Conservation (phyloP, 2,797 vertebrate genomes). For the Pygocentrus nattereri region DNA sequence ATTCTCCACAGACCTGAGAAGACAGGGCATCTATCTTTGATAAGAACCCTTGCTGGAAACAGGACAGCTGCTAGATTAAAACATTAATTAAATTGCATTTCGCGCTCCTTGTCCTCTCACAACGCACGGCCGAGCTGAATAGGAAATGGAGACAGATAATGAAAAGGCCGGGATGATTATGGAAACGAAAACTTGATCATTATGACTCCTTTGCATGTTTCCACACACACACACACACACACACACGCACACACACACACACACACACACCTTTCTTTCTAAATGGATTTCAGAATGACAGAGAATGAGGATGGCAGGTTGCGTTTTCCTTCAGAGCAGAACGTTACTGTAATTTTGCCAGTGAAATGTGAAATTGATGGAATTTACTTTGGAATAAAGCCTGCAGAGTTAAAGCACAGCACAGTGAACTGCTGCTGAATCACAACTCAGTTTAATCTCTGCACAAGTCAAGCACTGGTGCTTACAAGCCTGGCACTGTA, state of each 20-base stretch:
- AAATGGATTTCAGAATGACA: neutral
- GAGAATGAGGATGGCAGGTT: neutral
- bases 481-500: neutral
- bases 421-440: neutral
- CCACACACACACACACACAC: no score
- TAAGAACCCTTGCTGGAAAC: conserved; percentile 76
- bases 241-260: no score
- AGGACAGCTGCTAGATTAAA: conserved; percentile 80
- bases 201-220: neutral
- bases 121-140: conserved; percentile 36
- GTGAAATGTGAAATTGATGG: conserved; percentile 12
- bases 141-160: conserved; percentile 30
- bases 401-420: neutral
- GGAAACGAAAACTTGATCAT: conserved; percentile 11
- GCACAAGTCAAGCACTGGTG: neutral
- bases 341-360: neutral
- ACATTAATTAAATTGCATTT: conserved; percentile 78
- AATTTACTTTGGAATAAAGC: neutral
- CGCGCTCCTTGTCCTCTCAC: conserved; percentile 47
- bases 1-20: conserved; percentile 72
- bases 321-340: neutral
- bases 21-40: conserved; percentile 80
- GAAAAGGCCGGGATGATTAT: conserved; percentile 44
- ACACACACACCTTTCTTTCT: neutral
- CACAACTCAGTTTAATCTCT: no score